These are phyloP conservation scores for Chromoteleia sp. DNA, from an alignment of 2,888 invertebrate genomes.

Conservation along the genomic window DNA sequence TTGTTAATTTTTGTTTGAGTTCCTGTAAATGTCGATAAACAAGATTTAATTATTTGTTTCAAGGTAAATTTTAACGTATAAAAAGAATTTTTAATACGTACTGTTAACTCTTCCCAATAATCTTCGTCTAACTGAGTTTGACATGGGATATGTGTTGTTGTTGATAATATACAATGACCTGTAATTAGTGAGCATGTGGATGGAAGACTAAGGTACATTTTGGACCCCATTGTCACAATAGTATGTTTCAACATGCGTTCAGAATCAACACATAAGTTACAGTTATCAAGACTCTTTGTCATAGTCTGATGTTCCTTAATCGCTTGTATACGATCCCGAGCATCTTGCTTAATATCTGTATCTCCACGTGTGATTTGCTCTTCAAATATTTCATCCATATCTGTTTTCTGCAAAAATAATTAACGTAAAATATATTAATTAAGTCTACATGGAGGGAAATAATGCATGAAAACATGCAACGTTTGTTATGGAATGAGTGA, in stretches of 20 bases:
- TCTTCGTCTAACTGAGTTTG: slow-evolving; percentile 96
- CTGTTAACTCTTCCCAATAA: slow-evolving; percentile 95
- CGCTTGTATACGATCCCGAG: slow-evolving; percentile 88
- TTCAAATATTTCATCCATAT: slow-evolving; percentile 94
- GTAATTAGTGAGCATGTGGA: slow-evolving; percentile 91
- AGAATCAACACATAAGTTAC: slow-evolving; percentile 93
- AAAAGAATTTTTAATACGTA: slow-evolving; percentile 78
- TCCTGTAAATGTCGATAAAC: slow-evolving; percentile 85
- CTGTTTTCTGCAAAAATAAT: slow-evolving; percentile 81
- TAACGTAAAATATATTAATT: too few relatives aligned
- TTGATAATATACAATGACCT: slow-evolving; percentile 94
- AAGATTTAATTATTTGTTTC: background rate
- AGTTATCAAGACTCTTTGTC: slow-evolving; percentile 90
- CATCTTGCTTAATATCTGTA: slow-evolving; percentile 87
- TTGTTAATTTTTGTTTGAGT: slow-evolving; percentile 91
- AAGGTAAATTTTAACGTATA: slow-evolving; percentile 1
- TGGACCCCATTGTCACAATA: slow-evolving; percentile 92
- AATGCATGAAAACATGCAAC: too few relatives aligned
- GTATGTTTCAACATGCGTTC: slow-evolving; percentile 92
- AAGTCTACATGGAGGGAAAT: too few relatives aligned
- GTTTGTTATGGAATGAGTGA: too few relatives aligned
- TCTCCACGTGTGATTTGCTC: slow-evolving; percentile 90
- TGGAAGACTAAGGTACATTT: slow-evolving; percentile 94
- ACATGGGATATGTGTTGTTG: slow-evolving; percentile 92
- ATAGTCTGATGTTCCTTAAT: slow-evolving; percentile 90